Evolutionary conservation across 1,140 invertebrate genomes (phyloP).

Genomic region (Platyscapa corneri): DNA sequence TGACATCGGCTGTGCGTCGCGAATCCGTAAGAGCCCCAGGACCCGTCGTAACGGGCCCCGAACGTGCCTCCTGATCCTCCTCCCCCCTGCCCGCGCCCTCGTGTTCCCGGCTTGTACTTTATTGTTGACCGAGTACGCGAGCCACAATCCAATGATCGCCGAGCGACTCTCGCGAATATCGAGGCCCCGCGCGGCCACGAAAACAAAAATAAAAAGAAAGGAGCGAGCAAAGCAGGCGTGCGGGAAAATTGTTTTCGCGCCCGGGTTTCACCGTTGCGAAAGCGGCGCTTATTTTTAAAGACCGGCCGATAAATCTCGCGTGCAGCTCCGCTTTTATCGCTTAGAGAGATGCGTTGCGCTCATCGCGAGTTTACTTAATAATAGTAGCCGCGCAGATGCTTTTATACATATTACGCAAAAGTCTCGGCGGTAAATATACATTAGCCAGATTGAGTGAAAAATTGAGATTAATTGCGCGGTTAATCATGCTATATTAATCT

Average conservation of each 20-base stretch:
- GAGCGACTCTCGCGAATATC: not conserved
- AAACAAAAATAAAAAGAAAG: not conserved
- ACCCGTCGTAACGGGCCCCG: not conserved
- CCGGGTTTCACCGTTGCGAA: not conserved
- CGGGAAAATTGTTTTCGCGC: not conserved
- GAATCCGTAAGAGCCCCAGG: conserved; percentile 10
- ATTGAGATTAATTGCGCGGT: conserved; percentile 10
- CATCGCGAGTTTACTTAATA: not conserved
- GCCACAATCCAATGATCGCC: conserved; percentile 1
- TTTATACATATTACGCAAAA: not conserved
- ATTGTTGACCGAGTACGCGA: conserved; percentile 35
- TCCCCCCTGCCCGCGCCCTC: not conserved
- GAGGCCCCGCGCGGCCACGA: not conserved
- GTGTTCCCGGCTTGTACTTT: conserved; percentile 24
- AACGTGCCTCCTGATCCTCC: not conserved
- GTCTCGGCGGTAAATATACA: not conserved
- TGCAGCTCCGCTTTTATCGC: not conserved
- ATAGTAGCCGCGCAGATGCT: not conserved
- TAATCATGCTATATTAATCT: not conserved
- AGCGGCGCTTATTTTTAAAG: not conserved
- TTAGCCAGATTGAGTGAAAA: not conserved
- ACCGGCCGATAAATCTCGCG: not conserved
- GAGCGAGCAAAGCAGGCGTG: too few relatives aligned
- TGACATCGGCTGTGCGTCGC: not conserved
- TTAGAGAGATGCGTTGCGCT: not conserved